A percentile compares a stretch with the other conserved stretches of the same genome.
Evolutionary conservation across 2,797 vertebrate genomes (phyloP).

Genomic region (Sebastes vulpes): DNA sequence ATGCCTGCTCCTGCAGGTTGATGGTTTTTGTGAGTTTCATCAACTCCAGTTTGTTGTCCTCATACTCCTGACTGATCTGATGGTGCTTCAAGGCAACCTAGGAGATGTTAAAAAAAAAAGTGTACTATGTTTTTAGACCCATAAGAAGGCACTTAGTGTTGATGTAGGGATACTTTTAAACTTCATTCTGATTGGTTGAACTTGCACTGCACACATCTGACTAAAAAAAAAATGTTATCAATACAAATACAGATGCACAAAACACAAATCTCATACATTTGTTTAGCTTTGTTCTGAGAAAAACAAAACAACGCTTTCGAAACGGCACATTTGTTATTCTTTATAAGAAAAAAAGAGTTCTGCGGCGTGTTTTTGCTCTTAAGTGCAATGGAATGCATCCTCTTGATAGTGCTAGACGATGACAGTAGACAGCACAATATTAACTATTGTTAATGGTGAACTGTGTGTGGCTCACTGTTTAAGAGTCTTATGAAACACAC

Average conservation of each 20-base stretch:
- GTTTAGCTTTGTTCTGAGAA: not conserved
- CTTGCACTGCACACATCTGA: not conserved
- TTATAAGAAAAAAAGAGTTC: not conserved
- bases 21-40: conserved; percentile 82
- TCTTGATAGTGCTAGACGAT: not conserved
- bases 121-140: not conserved
- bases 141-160: not conserved
- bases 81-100: conserved; percentile 70
- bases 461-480: not conserved
- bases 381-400: not conserved
- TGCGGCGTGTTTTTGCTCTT: not conserved
- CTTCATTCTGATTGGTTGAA: not conserved
- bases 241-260: not conserved
- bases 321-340: not conserved
- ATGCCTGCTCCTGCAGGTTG: conserved; percentile 81
- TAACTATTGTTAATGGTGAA: not conserved
- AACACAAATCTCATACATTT: not conserved
- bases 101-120: not conserved
- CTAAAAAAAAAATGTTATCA: not conserved
- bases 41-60: conserved; percentile 83
- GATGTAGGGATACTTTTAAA: not conserved
- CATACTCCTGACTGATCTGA: conserved; percentile 85
- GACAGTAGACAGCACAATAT: not conserved
- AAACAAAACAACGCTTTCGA: not conserved
- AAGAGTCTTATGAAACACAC: conserved; percentile 9